Evolutionary conservation across 1,140 invertebrate genomes (phyloP).

Genomic region (Triops cancriformis): DNA sequence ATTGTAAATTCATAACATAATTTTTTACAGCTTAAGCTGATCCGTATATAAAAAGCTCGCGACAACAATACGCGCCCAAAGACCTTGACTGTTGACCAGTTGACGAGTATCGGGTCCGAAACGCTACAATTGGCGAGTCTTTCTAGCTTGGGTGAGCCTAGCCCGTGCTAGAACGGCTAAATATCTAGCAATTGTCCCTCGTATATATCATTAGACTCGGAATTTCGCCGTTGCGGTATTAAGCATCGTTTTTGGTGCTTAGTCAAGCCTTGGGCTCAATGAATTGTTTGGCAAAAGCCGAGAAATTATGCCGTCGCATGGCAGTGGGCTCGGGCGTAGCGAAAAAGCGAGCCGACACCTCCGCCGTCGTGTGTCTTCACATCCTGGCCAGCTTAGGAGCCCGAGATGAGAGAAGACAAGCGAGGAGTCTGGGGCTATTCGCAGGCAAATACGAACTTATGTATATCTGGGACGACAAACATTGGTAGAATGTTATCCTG

Average conservation of each 20-base stretch:
- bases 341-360: background rate
- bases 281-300: background rate
- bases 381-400: background rate
- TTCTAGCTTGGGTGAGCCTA: no score
- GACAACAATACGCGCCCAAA: no score
- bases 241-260: background rate
- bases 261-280: background rate
- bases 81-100: no score
- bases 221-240: no score
- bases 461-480: slow-evolving; percentile 4
- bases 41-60: no score
- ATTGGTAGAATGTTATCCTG: background rate
- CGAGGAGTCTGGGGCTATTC: background rate
- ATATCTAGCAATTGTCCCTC: no score
- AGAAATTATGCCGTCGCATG: background rate
- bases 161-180: no score
- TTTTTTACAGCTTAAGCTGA: no score
- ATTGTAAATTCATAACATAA: no score
- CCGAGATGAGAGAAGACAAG: background rate
- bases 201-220: no score
- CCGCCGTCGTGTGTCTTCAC: slow-evolving; percentile 4
- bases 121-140: no score
- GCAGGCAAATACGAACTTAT: slow-evolving; percentile 10
- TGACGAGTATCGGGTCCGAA: no score
- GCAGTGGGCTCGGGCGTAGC: background rate